Conservation (phyloP, 2,888 invertebrate genomes). For the Mellilla xanthometata region DNA sequence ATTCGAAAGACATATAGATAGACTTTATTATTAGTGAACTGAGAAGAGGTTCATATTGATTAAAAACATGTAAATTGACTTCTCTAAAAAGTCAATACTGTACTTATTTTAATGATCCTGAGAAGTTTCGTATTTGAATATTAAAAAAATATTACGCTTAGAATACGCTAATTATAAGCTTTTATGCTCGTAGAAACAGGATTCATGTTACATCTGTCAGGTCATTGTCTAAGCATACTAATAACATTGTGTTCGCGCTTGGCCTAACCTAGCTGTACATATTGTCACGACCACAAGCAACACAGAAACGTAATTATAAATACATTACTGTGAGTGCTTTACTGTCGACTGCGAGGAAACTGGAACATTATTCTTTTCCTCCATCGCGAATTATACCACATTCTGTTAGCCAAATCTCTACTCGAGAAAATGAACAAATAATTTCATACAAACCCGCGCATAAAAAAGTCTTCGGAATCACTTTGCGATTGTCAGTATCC, state of each 20-base stretch:
- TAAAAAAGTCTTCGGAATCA: conserved; percentile 18
- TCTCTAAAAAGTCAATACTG: too few species aligned
- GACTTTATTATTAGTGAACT: too few species aligned
- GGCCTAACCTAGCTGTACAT: conserved; percentile 32
- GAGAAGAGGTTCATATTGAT: too few species aligned
- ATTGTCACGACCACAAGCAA: conserved; percentile 59
- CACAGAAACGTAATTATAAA: conserved; percentile 75
- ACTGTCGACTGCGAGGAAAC: conserved; percentile 52
- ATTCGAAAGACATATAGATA: not conserved
- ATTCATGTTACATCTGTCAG: conserved; percentile 11
- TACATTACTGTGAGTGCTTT: conserved; percentile 71
- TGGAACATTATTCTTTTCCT: conserved; percentile 40
- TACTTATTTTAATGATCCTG: too few species aligned
- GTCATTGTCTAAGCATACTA: conserved; percentile 21
- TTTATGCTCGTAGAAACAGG: too few species aligned
- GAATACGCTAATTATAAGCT: not conserved
- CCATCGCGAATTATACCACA: conserved; percentile 25
- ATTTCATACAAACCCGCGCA: conserved; percentile 11
- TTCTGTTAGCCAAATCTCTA: conserved; percentile 24
- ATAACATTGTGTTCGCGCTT: conserved; percentile 23
- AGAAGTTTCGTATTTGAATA: too few species aligned
- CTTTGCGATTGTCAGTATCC: conserved; percentile 25
- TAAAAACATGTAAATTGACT: too few species aligned
- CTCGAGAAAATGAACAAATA: conserved; percentile 25
- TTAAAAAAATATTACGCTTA: too few species aligned